Percentiles rank a stretch among this genome's conserved stretches.
Conservation (phyloP, 2,797 vertebrate genomes). For the Amblyopsis hoosieri region DNA sequence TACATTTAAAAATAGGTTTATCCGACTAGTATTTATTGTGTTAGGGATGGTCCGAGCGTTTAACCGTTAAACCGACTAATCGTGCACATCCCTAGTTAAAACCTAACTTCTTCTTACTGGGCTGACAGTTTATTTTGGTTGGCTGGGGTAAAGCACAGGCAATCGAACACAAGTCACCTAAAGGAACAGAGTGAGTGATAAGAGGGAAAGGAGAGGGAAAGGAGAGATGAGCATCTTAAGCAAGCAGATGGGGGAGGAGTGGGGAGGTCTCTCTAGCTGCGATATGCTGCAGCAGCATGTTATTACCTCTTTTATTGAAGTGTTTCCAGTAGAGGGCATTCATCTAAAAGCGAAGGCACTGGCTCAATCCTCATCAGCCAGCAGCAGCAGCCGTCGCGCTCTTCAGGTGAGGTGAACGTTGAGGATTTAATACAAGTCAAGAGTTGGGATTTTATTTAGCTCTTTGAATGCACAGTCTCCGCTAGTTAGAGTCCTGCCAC, state of each 20-base stretch:
- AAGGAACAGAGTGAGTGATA: background rate
- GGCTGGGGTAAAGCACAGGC: background rate
- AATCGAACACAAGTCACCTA: background rate
- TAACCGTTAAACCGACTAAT: no score
- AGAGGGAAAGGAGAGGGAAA: no score
- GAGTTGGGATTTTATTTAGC: constrained; percentile 7
- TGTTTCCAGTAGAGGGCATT: constrained; percentile 38
- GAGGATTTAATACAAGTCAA: background rate
- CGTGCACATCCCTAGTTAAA: no score
- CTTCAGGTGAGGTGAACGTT: constrained; percentile 23
- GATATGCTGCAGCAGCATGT: constrained; percentile 17
- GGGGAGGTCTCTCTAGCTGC: constrained; percentile 4
- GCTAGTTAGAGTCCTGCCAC: constrained; percentile 8
- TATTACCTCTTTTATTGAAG: constrained; percentile 35
- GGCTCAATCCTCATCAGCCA: constrained; percentile 17
- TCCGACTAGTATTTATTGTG: no score
- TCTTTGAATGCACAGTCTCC: constrained; percentile 19
- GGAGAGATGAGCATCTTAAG: background rate
- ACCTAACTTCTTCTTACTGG: background rate
- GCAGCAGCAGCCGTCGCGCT: constrained; percentile 2
- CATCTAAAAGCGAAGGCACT: constrained; percentile 24
- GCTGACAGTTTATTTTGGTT: constrained; percentile 4
- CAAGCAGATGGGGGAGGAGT: background rate
- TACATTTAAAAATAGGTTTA: no score
- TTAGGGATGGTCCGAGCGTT: no score